Evolutionary conservation across 2,797 vertebrate species (phyloP).

Genomic region (Sebastes nivosus): DNA sequence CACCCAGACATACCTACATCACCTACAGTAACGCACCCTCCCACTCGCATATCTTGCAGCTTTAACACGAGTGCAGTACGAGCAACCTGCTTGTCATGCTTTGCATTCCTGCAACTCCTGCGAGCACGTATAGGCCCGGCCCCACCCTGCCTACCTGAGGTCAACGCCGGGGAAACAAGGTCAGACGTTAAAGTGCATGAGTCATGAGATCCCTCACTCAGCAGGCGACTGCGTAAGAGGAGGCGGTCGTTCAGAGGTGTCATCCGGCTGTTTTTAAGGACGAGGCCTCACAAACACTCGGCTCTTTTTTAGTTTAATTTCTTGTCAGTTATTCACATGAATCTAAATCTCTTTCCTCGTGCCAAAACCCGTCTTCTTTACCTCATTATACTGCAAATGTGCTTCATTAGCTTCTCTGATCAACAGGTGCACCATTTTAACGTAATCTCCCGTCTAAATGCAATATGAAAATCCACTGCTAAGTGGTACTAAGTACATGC

Average conservation of each 20-base stretch:
- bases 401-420: conserved; percentile 20
- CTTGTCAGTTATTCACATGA: neutral
- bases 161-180: conserved; percentile 4
- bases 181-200: neutral
- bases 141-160: conserved; percentile 25
- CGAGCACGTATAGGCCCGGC: conserved; percentile 17
- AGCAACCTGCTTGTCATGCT: neutral
- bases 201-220: neutral
- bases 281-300: neutral
- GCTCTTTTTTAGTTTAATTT: neutral
- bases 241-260: neutral
- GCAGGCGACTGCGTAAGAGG: neutral
- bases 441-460: conserved; percentile 29
- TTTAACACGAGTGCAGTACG: neutral
- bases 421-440: conserved; percentile 33
- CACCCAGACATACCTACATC: neutral
- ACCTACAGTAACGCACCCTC: neutral
- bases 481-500: conserved; percentile 54
- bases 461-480: conserved; percentile 40
- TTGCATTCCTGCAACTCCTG: conserved; percentile 53
- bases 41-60: neutral
- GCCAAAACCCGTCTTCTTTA: neutral
- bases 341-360: neutral
- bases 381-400: neutral
- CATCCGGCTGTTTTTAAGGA: neutral